Conservation (phyloP, 2,797 vertebrate species). For the Ctenochaetus hawaiiensis region DNA sequence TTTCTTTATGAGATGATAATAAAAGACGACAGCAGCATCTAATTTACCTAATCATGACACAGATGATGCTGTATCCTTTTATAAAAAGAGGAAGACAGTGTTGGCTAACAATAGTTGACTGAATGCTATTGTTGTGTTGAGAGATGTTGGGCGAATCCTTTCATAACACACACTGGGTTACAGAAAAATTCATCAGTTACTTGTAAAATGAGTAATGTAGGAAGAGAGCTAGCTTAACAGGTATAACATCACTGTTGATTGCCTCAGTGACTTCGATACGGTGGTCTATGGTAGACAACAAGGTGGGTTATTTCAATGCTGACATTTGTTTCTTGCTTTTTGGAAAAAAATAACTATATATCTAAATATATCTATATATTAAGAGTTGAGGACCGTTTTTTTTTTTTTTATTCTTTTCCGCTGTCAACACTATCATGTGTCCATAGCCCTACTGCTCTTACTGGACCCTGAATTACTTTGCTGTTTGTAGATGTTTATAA, state of each 20-base stretch:
- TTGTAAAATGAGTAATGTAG: no score
- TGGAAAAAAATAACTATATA: no score
- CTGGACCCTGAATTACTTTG: not conserved
- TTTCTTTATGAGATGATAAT: slow-evolving; percentile 36
- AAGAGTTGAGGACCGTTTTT: no score
- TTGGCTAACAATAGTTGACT: slow-evolving; percentile 12
- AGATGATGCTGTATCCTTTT: slow-evolving; percentile 25
- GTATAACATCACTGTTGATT: no score
- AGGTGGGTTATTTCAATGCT: no score
- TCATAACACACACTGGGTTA: not conserved
- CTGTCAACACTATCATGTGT: not conserved
- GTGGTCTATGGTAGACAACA: no score
- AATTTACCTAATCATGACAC: slow-evolving; percentile 42
- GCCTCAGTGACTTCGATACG: no score
- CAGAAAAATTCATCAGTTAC: no score
- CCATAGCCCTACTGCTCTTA: not conserved
- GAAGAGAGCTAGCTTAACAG: no score
- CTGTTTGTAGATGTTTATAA: not conserved
- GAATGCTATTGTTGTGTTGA: slow-evolving; percentile 1
- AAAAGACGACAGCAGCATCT: slow-evolving; percentile 38
- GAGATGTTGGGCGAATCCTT: not conserved
- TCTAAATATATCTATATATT: no score
- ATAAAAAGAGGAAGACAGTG: slow-evolving; percentile 17
- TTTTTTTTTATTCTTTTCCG: not conserved
- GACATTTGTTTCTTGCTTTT: no score